Evolutionary conservation across 64 coral and sea anemone genomes (phyloP).

Genomic region (Porites lutea): DNA sequence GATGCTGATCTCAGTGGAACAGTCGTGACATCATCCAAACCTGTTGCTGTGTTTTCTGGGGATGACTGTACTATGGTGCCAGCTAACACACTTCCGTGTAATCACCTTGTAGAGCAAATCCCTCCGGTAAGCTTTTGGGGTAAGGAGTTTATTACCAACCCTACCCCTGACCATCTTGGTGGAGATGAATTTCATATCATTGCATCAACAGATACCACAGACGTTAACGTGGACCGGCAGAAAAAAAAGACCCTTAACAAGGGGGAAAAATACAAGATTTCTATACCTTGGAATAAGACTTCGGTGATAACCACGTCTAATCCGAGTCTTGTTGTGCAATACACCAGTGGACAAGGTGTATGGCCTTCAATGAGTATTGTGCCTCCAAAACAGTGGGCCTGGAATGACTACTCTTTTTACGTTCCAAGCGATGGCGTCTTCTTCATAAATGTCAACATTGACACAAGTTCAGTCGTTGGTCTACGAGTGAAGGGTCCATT

Average conservation of each 20-base stretch:
- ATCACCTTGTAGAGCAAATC: constrained; percentile 83
- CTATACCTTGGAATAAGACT: neutral
- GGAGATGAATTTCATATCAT: constrained; percentile 74
- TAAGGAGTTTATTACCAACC: constrained; percentile 66
- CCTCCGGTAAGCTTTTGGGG: constrained; percentile 78
- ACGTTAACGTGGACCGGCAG: constrained; percentile 30
- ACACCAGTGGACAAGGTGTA: constrained; percentile 26
- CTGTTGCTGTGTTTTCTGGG: constrained; percentile 86
- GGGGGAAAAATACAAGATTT: constrained; percentile 31
- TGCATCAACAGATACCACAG: constrained; percentile 59
- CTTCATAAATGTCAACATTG: constrained; percentile 38
- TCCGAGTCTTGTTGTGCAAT: constrained; percentile 81
- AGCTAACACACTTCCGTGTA: constrained; percentile 10
- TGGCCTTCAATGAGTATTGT: constrained; percentile 77
- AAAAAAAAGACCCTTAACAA: neutral
- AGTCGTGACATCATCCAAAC: constrained; percentile 54
- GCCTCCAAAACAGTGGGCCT: constrained; percentile 65
- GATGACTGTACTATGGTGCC: constrained; percentile 81
- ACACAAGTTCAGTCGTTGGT: neutral
- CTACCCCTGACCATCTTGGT: constrained; percentile 25
- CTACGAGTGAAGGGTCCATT: neutral
- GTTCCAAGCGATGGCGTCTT: constrained; percentile 4
- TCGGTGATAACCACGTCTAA: constrained; percentile 41
- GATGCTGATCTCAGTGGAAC: constrained; percentile 74
- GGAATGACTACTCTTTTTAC: constrained; percentile 58